Evolutionary conservation across 2,797 vertebrate species (phyloP).

Genomic region (Spheniscus humboldti): DNA sequence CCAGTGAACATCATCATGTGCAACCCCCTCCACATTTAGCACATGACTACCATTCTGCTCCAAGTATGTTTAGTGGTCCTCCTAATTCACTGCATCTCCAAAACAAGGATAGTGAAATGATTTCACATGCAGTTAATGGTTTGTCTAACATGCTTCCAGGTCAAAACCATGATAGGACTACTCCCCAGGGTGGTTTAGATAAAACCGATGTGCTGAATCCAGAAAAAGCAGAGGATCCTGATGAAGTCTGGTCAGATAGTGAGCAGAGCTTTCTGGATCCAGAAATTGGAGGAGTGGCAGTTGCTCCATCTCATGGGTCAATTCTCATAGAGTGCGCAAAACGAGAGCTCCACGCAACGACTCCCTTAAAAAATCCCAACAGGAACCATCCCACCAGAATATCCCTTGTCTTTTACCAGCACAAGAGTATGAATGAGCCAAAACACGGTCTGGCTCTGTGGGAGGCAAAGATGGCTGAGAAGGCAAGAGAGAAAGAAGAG

Average conservation of each 20-base stretch:
- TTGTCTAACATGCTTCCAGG: slow-evolving; percentile 74
- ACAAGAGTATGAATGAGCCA: slow-evolving; percentile 97
- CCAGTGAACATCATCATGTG: slow-evolving; percentile 75
- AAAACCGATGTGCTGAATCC: slow-evolving; percentile 69
- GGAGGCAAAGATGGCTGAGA: slow-evolving; percentile 98
- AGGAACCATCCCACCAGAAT: slow-evolving; percentile 92
- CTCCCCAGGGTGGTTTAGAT: slow-evolving; percentile 71
- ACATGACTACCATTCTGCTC: slow-evolving; percentile 70
- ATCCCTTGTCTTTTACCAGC: slow-evolving; percentile 99
- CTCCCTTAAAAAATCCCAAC: slow-evolving; percentile 91
- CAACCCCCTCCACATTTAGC: slow-evolving; percentile 78
- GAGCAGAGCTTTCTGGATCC: slow-evolving; percentile 97
- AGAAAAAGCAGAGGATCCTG: slow-evolving; percentile 78
- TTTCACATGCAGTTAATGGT: slow-evolving; percentile 72
- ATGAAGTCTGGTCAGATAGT: slow-evolving; percentile 96
- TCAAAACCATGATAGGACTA: slow-evolving; percentile 75
- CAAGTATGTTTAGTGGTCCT: slow-evolving; percentile 73
- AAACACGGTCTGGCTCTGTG: slow-evolving; percentile 94
- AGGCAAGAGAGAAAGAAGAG: slow-evolving; percentile 94
- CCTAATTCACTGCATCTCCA: slow-evolving; percentile 83
- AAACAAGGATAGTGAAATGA: slow-evolving; percentile 80
- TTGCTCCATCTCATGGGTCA: slow-evolving; percentile 95
- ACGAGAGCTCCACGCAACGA: slow-evolving; percentile 95
- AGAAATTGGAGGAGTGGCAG: slow-evolving; percentile 94
- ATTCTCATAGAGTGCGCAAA: slow-evolving; percentile 98